These are phyloP conservation scores for Plagodis dolabraria DNA, from an alignment of 2,888 invertebrate species.

Conservation along the genomic window DNA sequence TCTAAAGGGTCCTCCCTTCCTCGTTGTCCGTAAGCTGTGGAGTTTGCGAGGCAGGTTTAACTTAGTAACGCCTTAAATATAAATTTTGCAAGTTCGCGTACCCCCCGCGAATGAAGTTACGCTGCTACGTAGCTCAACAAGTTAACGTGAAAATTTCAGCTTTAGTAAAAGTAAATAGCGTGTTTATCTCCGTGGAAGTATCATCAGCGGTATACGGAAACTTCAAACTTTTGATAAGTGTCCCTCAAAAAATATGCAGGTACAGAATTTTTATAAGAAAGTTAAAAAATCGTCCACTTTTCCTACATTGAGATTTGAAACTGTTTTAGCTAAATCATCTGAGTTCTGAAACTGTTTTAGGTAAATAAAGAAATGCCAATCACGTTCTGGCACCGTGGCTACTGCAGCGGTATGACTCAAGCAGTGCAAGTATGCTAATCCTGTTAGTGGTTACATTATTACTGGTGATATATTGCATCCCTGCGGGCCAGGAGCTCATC, in stretches of 20 bases:
- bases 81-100: conserved; percentile 73
- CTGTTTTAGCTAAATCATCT: too few species aligned
- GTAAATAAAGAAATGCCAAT: too few species aligned
- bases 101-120: conserved; percentile 69
- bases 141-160: conserved; percentile 61
- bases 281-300: too few species aligned
- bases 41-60: conserved; percentile 71
- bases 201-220: not conserved
- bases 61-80: conserved; percentile 79
- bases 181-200: conserved; percentile 1
- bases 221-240: not conserved
- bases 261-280: too few species aligned
- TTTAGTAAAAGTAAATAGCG: conserved; percentile 34
- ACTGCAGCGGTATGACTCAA: too few species aligned
- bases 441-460: too few species aligned
- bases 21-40: conserved; percentile 66
- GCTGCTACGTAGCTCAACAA: conserved; percentile 72
- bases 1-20: conserved; percentile 70
- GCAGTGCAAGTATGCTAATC: too few species aligned
- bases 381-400: too few species aligned
- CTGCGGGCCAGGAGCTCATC: too few species aligned
- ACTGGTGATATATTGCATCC: too few species aligned
- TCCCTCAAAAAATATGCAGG: not conserved
- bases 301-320: too few species aligned
- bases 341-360: too few species aligned